These are phyloP conservation scores for Plecturocebus donacophilus DNA, from an alignment of 2,113 vertebrate genomes.

Conservation along the genomic window DNA sequence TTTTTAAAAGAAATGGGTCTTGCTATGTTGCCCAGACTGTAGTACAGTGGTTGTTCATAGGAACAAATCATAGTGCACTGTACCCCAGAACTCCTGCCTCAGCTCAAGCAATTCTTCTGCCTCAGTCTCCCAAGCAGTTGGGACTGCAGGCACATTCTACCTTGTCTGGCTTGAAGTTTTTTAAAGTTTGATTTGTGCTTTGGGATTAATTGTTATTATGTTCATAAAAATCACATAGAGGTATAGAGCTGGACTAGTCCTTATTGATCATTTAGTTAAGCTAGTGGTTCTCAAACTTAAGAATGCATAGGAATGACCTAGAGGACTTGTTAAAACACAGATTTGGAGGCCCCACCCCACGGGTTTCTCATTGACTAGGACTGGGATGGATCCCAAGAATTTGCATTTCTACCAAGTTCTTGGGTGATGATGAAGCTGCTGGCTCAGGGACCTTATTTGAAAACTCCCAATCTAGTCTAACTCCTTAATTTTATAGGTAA, in stretches of 20 bases:
- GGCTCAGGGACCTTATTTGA: background rate
- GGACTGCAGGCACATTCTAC: background rate
- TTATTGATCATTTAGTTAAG: background rate
- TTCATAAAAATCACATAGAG: background rate
- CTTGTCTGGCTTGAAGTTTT: background rate
- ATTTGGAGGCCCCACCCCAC: background rate
- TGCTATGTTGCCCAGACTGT: background rate
- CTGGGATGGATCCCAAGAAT: background rate
- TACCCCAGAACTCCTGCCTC: background rate
- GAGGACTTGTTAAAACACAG: background rate
- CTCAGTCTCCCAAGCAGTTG: background rate
- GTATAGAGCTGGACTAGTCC: background rate
- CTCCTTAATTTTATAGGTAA: background rate
- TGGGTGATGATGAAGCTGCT: background rate
- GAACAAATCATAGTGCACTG: background rate
- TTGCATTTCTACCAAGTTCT: background rate
- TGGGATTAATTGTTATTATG: background rate
- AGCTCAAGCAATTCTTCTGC: background rate
- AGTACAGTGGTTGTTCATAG: background rate
- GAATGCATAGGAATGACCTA: background rate
- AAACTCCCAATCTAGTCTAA: background rate
- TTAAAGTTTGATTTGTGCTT: constrained; percentile 5
- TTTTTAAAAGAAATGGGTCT: background rate
- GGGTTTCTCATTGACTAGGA: background rate
- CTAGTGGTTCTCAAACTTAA: background rate